These are phyloP conservation scores for Suillia variegata DNA, from an alignment of 2,888 invertebrate genomes.

Conservation along the genomic window DNA sequence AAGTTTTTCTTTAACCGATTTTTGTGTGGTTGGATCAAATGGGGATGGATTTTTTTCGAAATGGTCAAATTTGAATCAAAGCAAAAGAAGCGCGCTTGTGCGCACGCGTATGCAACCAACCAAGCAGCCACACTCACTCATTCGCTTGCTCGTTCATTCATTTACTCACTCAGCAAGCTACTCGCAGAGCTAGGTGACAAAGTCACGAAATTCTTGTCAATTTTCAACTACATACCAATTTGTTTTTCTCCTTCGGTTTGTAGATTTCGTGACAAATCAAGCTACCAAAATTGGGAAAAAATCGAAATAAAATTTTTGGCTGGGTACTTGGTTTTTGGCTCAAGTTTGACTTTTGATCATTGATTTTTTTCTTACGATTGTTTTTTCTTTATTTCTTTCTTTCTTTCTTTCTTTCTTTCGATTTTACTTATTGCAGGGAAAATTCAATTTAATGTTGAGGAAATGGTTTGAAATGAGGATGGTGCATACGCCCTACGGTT, in stretches of 20 bases:
- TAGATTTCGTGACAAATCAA: slow-evolving; percentile 59
- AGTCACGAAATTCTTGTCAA: slow-evolving; percentile 62
- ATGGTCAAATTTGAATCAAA: slow-evolving; percentile 35
- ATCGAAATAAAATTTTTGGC: slow-evolving; percentile 21
- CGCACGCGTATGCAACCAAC: background rate
- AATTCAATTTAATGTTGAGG: slow-evolving; percentile 5
- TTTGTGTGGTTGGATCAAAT: background rate
- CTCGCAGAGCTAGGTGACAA: no score
- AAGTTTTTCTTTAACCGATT: no score
- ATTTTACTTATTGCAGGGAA: slow-evolving; percentile 11
- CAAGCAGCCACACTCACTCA: background rate
- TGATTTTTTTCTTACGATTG: slow-evolving; percentile 35
- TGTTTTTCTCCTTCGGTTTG: slow-evolving; percentile 52
- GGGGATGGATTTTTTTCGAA: background rate
- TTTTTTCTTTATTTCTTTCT: slow-evolving; percentile 24
- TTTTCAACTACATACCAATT: slow-evolving; percentile 61
- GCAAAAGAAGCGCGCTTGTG: slow-evolving; percentile 33
- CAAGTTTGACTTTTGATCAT: background rate
- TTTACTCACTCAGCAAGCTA: slow-evolving; percentile 25
- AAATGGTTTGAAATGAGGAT: background rate
- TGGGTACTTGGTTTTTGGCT: background rate
- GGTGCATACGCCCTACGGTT: background rate
- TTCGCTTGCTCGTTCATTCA: background rate
- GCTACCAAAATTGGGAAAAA: slow-evolving; percentile 59
- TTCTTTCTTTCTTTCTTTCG: slow-evolving; percentile 16